Evolutionary conservation across 2,113 vertebrate species (phyloP), one percentile per base, ranked within the genome.

Genomic region (Hyla sarda): DNA sequence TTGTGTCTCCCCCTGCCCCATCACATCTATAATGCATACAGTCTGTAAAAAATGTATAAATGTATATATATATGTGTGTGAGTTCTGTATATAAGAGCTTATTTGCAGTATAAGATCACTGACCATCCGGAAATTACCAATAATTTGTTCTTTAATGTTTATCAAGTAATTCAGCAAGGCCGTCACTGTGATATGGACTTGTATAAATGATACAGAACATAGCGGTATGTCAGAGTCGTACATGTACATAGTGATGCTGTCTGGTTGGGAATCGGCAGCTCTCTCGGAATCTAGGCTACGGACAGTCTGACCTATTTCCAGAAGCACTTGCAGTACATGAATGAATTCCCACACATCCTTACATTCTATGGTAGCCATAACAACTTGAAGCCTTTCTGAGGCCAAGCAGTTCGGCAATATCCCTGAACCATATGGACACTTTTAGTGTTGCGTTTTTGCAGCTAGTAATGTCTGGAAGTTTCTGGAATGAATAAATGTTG

Each of bases 251-350:
- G 48, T 58, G 17, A 23, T 79, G 19, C 34, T 58, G 76, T 78
- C 52, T 60, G 23, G n/a, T 60, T 79, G 34, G 56, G 16, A 28
- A 25, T 14, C 52, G 47, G n/a, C 54, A 25, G 77, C 37, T 80
- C 32, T 77, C 34, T 9, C 16, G n/a, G 23, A 58, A 80, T 80
- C 54, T 62, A 45, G 56, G 54, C 54, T 56, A 23, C n/a, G 77
- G 77, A 62, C 77, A 25, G 34, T 28, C 77, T 80, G 77, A 80
- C 77, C 77, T 80, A 80, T 80, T 80, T 80, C 56, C 58, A 45
- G 34, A 80, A 80, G 52, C 32, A 41, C 77, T 58, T 79, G 32
- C 54, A 60, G 54, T 60, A 79, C 52, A n/a, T 60, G 77, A 79
- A 79, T 79, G 77, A 79, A 60, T 58, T 34, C 77, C 77, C 60